Evolutionary conservation across 2,797 vertebrate genomes (phyloP), one percentile per base, ranked within the genome.

Genomic region (Neosilurus hyrtlii): DNA sequence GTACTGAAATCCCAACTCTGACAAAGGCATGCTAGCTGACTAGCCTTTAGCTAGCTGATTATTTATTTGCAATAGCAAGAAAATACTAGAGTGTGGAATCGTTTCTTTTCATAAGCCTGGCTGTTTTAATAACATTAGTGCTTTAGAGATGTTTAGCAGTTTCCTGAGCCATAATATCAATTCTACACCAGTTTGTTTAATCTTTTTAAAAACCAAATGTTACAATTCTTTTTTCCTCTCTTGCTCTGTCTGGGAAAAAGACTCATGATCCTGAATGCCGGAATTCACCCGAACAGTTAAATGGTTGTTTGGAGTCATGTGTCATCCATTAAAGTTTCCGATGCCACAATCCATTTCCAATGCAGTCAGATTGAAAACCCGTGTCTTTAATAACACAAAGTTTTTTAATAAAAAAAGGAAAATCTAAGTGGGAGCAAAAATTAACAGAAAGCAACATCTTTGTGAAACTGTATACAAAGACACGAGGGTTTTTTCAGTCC

Each of bases 231-330:
- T 66, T 59, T 37, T 43, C 71, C 30, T 56, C 59, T 62, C 68
- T 74, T 16, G 51, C 37, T 12, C 43, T 37, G 35, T 61, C 67
- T 82, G 63, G 59, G 37, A 88, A 80, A n/a, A 82, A 22, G 76
- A 79, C 79, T 73, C n/a, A 74, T 67, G 67, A 74, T 71, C 68
- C 85, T 84, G 37, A 84, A 77, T 81, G 9, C 85, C 84, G 88
- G 84, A 87, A 81, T 87, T 89, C 78, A 63, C 85, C 82, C 80
- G 79, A 84, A 84, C 75, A 83, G 81, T 89, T 81, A 88, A 87
- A 86, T 63, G 83, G 80, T 81, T 91, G 84, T 90, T 90, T 88
- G 87, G 89, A 90, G 85, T 92, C 92, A 90, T 91, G 88, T 86
- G 85, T 82, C 76, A 72, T 77, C 66, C 65, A 86, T 92, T 86